phyloP scores from a whole-genome alignment of 2,797 vertebrate genomes.

The Anguilla obscura region DNA sequence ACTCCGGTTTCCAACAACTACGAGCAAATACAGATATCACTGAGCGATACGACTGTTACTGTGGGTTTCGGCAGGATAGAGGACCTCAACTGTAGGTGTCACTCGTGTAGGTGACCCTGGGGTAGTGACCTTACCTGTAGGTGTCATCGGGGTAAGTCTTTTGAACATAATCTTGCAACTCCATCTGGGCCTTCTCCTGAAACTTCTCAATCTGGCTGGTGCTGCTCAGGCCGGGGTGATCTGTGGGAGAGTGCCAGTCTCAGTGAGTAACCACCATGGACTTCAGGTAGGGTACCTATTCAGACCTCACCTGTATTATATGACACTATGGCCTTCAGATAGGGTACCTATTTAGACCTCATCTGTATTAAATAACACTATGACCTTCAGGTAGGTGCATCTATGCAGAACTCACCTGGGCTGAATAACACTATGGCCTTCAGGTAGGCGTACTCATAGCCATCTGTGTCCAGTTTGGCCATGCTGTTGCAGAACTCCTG shows the following conservation, averaged over 20 bases:
- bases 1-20: neutral
- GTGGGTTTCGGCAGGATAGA: neutral
- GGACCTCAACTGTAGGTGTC: neutral
- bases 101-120: neutral
- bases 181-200: constrained; percentile 99
- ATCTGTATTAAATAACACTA: constrained; percentile 97
- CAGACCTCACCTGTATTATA: constrained; percentile 67
- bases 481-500: constrained; percentile 99
- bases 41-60: neutral
- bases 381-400: constrained; percentile 78
- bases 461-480: constrained; percentile 90
- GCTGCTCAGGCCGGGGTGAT: constrained; percentile 92
- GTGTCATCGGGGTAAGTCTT: constrained; percentile 96
- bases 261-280: neutral
- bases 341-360: neutral
- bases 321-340: neutral
- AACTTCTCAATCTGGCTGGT: constrained; percentile 94
- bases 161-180: constrained; percentile 97
- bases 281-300: neutral
- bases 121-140: constrained; percentile 80
- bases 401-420: constrained; percentile 78
- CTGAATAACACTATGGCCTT: constrained; percentile 98
- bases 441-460: constrained; percentile 97
- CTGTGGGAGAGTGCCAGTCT: constrained; percentile 61
- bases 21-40: neutral